Percentiles rank a stretch among this genome's conserved stretches.
Conservation (phyloP, 2,113 vertebrate genomes). For the Syngnathus floridae region DNA sequence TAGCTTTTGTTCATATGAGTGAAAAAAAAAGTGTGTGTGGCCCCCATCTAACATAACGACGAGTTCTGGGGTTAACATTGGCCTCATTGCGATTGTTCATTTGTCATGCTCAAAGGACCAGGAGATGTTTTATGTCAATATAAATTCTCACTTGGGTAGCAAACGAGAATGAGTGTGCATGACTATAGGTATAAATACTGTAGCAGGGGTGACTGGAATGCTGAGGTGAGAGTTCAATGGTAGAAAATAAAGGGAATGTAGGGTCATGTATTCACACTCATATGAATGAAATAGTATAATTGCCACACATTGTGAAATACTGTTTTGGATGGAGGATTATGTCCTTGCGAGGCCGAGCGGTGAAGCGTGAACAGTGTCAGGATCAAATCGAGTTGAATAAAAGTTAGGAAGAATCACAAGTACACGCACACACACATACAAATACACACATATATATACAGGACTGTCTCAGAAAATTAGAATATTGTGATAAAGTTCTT, state of each 20-base stretch:
- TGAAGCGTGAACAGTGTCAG: constrained; percentile 25
- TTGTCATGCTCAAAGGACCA: background rate
- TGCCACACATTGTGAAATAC: constrained; percentile 16
- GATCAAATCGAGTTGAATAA: constrained; percentile 45
- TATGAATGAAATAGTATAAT: constrained; percentile 36
- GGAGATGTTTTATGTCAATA: constrained; percentile 4
- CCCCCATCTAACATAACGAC: background rate
- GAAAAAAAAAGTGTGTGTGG: constrained; percentile 12
- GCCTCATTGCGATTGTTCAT: constrained; percentile 2
- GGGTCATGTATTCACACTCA: constrained; percentile 31
- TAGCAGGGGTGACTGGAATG: constrained; percentile 32
- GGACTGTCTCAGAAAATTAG: no score
- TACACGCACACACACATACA: background rate
- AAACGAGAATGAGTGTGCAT: constrained; percentile 2
- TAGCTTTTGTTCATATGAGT: constrained; percentile 23
- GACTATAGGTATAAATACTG: constrained; percentile 13
- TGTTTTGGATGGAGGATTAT: constrained; percentile 41
- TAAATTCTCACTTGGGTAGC: background rate
- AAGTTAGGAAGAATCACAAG: constrained; percentile 26
- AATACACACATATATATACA: no score
- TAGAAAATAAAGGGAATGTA: constrained; percentile 37
- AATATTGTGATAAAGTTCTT: no score
- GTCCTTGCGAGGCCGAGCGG: constrained; percentile 27
- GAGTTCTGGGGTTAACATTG: background rate
- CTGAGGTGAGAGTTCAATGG: constrained; percentile 27